Percentiles rank a stretch among this genome's conserved stretches.
Evolutionary conservation across 2,113 vertebrate species (phyloP).

Genomic region (Ascaphus truei): DNA sequence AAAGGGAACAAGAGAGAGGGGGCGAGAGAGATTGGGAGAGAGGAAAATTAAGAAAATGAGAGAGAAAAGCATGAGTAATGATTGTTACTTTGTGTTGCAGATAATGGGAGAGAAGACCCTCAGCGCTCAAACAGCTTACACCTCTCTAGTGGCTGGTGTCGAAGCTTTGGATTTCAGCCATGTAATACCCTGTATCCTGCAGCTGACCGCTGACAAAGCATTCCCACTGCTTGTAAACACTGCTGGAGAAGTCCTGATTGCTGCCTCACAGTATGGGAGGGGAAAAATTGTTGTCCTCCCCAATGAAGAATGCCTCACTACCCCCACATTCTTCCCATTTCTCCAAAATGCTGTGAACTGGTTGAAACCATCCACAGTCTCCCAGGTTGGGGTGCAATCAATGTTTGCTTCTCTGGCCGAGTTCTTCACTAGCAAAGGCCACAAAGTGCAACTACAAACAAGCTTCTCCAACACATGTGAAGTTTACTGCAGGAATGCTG

Average conservation of each 20-base stretch:
- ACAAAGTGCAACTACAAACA: conserved; percentile 43
- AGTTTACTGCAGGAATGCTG: conserved; percentile 73
- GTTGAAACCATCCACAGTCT: conserved; percentile 60
- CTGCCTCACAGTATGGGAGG: conserved; percentile 63
- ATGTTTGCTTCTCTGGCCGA: conserved; percentile 50
- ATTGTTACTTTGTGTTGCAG: too few relatives aligned
- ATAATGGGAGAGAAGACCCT: too few relatives aligned
- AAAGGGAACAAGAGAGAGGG: too few relatives aligned
- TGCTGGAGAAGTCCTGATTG: conserved; percentile 59
- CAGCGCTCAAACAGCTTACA: too few relatives aligned
- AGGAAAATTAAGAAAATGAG: too few relatives aligned
- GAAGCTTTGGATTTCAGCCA: conserved; percentile 50
- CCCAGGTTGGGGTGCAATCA: conserved; percentile 61
- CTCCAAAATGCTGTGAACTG: conserved; percentile 73
- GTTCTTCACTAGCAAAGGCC: conserved; percentile 50
- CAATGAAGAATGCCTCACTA: conserved; percentile 68
- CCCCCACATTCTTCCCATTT: conserved; percentile 58
- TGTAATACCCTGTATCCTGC: conserved; percentile 46
- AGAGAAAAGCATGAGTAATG: too few relatives aligned
- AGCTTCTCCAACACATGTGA: conserved; percentile 45
- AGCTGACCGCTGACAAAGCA: conserved; percentile 56
- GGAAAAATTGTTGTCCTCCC: conserved; percentile 75
- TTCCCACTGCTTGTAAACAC: conserved; percentile 64
- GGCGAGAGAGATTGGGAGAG: too few relatives aligned
- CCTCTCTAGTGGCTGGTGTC: conserved; percentile 49